A percentile compares a stretch with the other conserved stretches of the same genome.
Conservation (phyloP, 1,140 invertebrate species). For the Hydropsyche tenuis region DNA sequence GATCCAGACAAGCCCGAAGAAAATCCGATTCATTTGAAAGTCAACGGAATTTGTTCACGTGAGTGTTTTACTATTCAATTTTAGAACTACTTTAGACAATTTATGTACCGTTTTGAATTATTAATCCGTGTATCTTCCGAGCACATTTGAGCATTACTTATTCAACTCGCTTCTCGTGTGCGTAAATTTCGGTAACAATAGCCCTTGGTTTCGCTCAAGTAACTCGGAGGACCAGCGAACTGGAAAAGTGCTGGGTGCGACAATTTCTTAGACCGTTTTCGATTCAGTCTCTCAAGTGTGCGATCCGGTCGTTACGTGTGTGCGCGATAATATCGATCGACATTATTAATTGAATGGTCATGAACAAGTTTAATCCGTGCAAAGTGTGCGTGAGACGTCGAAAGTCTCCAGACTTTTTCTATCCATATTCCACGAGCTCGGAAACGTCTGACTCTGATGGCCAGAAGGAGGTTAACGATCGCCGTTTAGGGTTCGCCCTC, state of each 20-base stretch:
- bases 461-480: too few species aligned
- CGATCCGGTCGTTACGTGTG: background rate
- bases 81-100: background rate
- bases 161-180: too few species aligned
- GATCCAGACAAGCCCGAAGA: slow-evolving; percentile 28
- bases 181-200: slow-evolving; percentile 33
- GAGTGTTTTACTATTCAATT: slow-evolving; percentile 16
- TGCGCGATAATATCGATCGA: background rate
- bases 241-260: slow-evolving; percentile 29
- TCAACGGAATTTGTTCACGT: slow-evolving; percentile 40
- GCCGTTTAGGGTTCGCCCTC: too few species aligned
- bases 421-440: slow-evolving; percentile 58
- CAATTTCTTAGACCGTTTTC: slow-evolving; percentile 31
- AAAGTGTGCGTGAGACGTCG: slow-evolving; percentile 37
- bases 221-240: slow-evolving; percentile 9
- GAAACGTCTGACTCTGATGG: slow-evolving; percentile 55
- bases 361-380: slow-evolving; percentile 46
- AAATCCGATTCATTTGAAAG: slow-evolving; percentile 31
- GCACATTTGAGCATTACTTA: too few species aligned
- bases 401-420: slow-evolving; percentile 55
- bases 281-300: slow-evolving; percentile 35
- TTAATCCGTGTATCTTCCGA: too few species aligned
- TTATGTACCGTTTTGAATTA: background rate
- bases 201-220: slow-evolving; percentile 27
- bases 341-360: background rate